Base-by-base conservation (phyloP, 2,888 invertebrate genomes). In the Apomyelois bistriatella region DNA sequence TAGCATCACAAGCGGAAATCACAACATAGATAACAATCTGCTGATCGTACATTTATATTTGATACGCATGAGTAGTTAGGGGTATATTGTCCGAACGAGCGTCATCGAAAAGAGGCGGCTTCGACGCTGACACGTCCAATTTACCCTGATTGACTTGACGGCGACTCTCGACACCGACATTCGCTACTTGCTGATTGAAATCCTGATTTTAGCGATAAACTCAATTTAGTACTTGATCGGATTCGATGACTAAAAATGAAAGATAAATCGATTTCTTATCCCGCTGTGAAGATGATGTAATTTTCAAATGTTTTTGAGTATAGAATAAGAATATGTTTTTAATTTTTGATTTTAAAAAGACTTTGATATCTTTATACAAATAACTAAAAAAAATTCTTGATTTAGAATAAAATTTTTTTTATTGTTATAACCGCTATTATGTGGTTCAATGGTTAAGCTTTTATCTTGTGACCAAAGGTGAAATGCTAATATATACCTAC, bases 141-240 rank as follows among this genome's bases (percentile, higher is more conserved):
- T 82, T 79, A 66, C 64, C 66, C 76, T 82, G 82, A 83, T 84
- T 79, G 81, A 79, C 76, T 82, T 71, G 73, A 75, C 76, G 72
- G 72, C 65, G 67, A 69, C 70, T 72, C 70, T 73, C 76, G 68
- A 70, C 77, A 71, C 64, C 32, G 49, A 70, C 56, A 61, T 38
- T 59, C 61, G 62, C 61, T 73, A 74, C 74, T 75, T 70, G 70
- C 70, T 76, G 80, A 81, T 79, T 81, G 79, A 81, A 79, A 78
- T 76, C 76, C 71, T 72, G 73, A 75, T 76, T 78, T 72, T 70
- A 57, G 62, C 70, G 73, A 74, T 74, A 79, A 81, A 82, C 71
- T 75, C 78, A 70, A 80, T 82, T 80, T 76, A 72, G 70, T 68
- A 63, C 70, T 71, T 59, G 58, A 65, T 61, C 57, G 59, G 61